phyloP scores from a whole-genome alignment of 1,140 invertebrate genomes.

The Coenobita brevimanus region DNA sequence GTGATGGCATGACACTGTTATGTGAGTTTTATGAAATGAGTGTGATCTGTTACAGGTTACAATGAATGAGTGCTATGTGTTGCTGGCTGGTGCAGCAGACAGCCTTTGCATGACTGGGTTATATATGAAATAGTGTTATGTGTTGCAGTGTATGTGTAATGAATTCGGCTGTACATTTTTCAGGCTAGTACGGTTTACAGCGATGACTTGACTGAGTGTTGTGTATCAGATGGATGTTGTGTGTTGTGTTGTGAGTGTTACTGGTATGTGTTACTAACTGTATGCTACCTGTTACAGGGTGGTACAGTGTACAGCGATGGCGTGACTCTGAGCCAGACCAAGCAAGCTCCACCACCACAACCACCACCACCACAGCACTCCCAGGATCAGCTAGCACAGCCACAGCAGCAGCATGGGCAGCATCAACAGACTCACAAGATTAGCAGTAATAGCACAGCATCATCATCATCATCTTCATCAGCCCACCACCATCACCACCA shows the following conservation, averaged over 20 bases:
- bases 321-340: constrained; percentile 72
- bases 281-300: constrained; percentile 26
- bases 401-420: constrained; percentile 64
- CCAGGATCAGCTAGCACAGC: constrained; percentile 54
- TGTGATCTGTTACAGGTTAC: no score
- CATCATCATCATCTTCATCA: constrained; percentile 74
- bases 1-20: no score
- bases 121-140: no score
- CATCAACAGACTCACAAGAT: constrained; percentile 70
- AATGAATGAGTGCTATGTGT: no score
- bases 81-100: no score
- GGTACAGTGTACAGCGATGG: constrained; percentile 60
- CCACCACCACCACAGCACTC: constrained; percentile 66
- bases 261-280: neutral
- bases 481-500: constrained; percentile 43
- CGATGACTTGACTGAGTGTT: no score
- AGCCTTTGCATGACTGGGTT: no score
- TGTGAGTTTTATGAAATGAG: no score
- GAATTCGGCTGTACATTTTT: no score
- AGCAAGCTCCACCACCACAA: constrained; percentile 69
- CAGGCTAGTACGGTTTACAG: no score
- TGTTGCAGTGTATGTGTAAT: no score
- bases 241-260: neutral
- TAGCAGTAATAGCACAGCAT: constrained; percentile 75
- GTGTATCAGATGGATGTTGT: neutral